These are phyloP conservation scores for Trypoxylus dichotomus DNA, from an alignment of 1,140 invertebrate species.

Conservation along the genomic window DNA sequence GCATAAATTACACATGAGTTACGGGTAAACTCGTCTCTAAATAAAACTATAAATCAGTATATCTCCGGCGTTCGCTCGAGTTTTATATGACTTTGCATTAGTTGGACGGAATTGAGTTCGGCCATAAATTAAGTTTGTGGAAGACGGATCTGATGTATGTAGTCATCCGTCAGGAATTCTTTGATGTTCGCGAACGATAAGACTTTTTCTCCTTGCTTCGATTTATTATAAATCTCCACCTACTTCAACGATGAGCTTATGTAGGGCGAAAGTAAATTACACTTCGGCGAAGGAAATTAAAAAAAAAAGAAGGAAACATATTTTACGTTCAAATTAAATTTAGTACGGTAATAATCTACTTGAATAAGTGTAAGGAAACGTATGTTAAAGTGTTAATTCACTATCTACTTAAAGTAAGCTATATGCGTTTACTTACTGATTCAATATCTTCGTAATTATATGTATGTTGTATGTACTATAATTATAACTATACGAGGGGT, in stretches of 20 bases:
- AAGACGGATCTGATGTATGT: conserved; percentile 19
- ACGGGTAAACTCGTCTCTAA: conserved; percentile 4
- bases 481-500: too few relatives aligned
- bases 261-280: conserved; percentile 11
- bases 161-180: conserved; percentile 21
- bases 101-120: conserved; percentile 20
- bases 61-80: conserved; percentile 4
- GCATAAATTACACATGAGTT: conserved; percentile 20
- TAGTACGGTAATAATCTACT: neutral
- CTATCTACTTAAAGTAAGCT: neutral
- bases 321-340: neutral
- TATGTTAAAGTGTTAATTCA: neutral
- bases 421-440: too few relatives aligned
- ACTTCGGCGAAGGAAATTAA: neutral
- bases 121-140: conserved; percentile 17
- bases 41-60: conserved; percentile 21
- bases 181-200: conserved; percentile 19
- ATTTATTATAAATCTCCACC: conserved; percentile 22
- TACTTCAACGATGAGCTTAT: neutral
- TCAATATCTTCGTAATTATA: too few relatives aligned
- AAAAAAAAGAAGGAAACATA: neutral
- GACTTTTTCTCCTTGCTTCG: neutral
- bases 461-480: too few relatives aligned
- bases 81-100: conserved; percentile 23
- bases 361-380: neutral